phyloP scores from a whole-genome alignment of 2,888 invertebrate species.

The Nesidiocoris tenuis region DNA sequence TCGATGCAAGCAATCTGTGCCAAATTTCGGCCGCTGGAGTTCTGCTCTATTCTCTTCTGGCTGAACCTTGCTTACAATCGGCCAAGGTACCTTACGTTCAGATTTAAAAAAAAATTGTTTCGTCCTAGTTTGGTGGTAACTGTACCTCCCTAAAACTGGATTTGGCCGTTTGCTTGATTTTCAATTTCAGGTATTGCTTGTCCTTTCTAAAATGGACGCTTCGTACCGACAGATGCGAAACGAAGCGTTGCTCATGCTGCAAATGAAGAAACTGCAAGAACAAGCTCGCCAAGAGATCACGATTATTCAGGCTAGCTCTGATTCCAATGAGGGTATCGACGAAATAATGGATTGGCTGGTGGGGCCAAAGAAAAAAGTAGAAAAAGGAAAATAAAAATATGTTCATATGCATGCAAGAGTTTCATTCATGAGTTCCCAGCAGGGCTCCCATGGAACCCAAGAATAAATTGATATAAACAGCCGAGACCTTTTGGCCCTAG shows the following conservation, averaged over 20 bases:
- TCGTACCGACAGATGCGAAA: conserved; percentile 85
- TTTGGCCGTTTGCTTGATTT: too few relatives aligned
- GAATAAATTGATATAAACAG: too few relatives aligned
- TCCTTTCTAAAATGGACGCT: conserved; percentile 80
- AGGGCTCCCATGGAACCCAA: too few relatives aligned
- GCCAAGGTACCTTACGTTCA: conserved; percentile 63
- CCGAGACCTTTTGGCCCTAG: too few relatives aligned
- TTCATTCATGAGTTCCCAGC: too few relatives aligned
- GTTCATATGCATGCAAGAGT: too few relatives aligned
- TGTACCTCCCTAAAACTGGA: too few relatives aligned
- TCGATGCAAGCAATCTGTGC: conserved; percentile 80
- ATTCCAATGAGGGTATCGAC: conserved; percentile 69
- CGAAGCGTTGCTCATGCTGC: conserved; percentile 79
- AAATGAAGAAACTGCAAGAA: conserved; percentile 67
- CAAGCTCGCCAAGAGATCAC: conserved; percentile 69
- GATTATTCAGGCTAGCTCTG: conserved; percentile 73
- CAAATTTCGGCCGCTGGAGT: conserved; percentile 84
- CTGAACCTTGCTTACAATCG: conserved; percentile 67
- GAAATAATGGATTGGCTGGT: conserved; percentile 66
- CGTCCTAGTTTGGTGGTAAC: too few relatives aligned
- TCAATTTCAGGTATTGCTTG: conserved; percentile 65
- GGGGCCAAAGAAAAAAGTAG: conserved; percentile 13
- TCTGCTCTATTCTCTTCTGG: conserved; percentile 72
- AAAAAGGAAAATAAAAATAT: conserved; percentile 24
- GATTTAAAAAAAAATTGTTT: too few relatives aligned